Evolutionary conservation across 2,888 invertebrate genomes (phyloP).

Genomic region (Brachylomia viminalis): DNA sequence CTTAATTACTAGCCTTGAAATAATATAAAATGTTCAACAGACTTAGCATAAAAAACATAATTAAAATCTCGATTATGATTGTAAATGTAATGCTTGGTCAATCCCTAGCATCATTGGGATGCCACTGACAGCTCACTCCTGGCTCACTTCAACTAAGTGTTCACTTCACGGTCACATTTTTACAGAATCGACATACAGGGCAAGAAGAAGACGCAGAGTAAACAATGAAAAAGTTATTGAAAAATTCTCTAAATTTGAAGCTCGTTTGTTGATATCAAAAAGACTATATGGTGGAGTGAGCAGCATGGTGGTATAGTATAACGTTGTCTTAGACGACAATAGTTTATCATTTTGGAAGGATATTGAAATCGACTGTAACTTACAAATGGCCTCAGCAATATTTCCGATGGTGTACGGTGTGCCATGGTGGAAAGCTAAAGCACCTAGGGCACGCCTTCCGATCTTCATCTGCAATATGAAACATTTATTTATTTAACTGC

Average conservation of each 20-base stretch:
- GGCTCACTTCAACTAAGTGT: too few species aligned
- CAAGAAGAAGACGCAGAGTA: not conserved
- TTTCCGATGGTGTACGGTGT: slow-evolving; percentile 89
- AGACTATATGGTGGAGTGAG: not conserved
- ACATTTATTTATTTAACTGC: not conserved
- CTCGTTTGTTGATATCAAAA: not conserved
- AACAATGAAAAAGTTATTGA: not conserved
- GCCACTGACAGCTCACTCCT: too few species aligned
- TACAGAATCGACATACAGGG: too few species aligned
- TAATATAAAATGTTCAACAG: too few species aligned
- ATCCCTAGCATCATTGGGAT: too few species aligned
- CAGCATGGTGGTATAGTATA: too few species aligned
- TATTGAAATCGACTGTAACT: slow-evolving; percentile 63
- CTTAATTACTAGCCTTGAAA: too few species aligned
- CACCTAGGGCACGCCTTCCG: slow-evolving; percentile 87
- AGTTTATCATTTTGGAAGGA: too few species aligned
- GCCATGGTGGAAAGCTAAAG: slow-evolving; percentile 85
- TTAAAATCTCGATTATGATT: too few species aligned
- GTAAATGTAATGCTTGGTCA: too few species aligned
- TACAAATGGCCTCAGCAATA: slow-evolving; percentile 90
- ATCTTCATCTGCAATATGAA: slow-evolving; percentile 79
- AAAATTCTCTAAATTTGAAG: not conserved
- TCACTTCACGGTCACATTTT: too few species aligned
- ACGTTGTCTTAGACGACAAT: not conserved
- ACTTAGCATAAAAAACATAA: too few species aligned